Evolutionary conservation across 2,797 vertebrate genomes (phyloP).

Genomic region (Spatula versicolor): DNA sequence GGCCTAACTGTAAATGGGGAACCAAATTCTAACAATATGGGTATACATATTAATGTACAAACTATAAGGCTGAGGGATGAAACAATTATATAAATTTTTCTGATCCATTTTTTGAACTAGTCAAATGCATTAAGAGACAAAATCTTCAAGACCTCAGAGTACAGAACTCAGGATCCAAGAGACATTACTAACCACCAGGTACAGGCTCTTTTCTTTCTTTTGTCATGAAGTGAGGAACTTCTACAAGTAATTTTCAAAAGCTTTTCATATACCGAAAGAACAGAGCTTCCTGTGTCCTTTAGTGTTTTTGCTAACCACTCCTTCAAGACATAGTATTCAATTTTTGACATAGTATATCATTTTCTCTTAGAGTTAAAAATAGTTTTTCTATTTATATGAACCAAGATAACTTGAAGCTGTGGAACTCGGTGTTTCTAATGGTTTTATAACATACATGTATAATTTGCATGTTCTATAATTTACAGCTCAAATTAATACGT

Average conservation of each 20-base stretch:
- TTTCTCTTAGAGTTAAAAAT: conserved; percentile 41
- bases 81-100: conserved; percentile 32
- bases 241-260: conserved; percentile 57
- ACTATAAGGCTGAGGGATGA: not conserved
- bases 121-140: conserved; percentile 36
- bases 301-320: conserved; percentile 11
- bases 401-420: conserved; percentile 37
- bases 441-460: not conserved
- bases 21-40: not conserved
- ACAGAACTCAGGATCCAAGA: not conserved
- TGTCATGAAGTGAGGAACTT: conserved; percentile 9
- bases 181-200: not conserved
- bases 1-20: not conserved
- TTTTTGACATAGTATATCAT: conserved; percentile 55
- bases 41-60: not conserved
- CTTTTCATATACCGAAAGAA: conserved; percentile 6
- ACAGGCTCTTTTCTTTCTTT: conserved; percentile 34
- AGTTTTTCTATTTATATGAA: conserved; percentile 50
- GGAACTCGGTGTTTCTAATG: conserved; percentile 20
- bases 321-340: conserved; percentile 45
- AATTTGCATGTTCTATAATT: conserved; percentile 34
- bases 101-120: conserved; percentile 49
- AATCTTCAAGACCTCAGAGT: not conserved
- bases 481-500: conserved; percentile 12
- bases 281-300: not conserved